These are phyloP conservation scores for Zaprionus bogoriensis DNA, from an alignment of 2,888 invertebrate species.

Conservation along the genomic window DNA sequence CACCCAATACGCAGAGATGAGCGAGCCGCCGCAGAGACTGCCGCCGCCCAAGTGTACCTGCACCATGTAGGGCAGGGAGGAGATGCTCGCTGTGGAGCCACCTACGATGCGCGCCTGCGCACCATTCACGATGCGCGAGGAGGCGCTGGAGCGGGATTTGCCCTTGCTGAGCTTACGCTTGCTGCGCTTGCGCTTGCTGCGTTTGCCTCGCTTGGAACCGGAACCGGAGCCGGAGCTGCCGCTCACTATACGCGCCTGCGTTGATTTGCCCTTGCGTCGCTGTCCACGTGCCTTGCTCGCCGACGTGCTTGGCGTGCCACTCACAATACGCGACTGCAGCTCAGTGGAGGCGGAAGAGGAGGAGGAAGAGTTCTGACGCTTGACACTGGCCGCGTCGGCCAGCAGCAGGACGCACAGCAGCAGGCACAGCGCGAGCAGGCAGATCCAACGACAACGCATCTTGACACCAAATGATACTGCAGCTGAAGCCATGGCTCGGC, in stretches of 20 bases:
- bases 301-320: background rate
- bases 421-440: conserved; percentile 25
- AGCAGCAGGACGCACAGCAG: conserved; percentile 43
- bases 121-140: conserved; percentile 12
- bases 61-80: conserved; percentile 35
- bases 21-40: conserved; percentile 64
- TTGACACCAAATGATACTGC: conserved; percentile 28
- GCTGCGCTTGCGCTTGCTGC: background rate
- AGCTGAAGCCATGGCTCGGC: conserved; percentile 15
- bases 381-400: background rate
- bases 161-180: background rate
- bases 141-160: background rate
- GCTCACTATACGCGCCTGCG: background rate
- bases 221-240: background rate
- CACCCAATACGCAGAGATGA: conserved; percentile 44
- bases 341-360: no score
- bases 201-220: background rate
- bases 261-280: background rate
- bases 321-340: background rate
- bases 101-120: conserved; percentile 37
- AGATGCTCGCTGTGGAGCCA: conserved; percentile 32
- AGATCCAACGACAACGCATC: conserved; percentile 56
- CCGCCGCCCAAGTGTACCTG: conserved; percentile 15
- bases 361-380: no score
- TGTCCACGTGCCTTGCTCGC: background rate